A percentile compares a stretch with the other conserved stretches of the same genome.
These are phyloP conservation scores for Orchesella cincta DNA, from an alignment of 1,140 invertebrate genomes.

Conservation along the genomic window DNA sequence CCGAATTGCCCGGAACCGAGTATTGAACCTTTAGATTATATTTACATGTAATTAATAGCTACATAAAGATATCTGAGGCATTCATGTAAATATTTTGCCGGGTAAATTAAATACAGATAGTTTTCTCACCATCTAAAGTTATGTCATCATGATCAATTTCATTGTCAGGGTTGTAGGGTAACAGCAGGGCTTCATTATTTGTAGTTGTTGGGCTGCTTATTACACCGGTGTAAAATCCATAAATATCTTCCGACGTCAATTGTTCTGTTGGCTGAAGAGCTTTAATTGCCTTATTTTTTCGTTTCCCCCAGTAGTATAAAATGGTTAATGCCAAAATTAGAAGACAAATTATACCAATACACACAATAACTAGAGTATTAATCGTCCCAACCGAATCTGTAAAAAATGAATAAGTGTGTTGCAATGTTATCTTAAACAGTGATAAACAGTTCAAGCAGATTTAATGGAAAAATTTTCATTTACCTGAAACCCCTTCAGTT, in stretches of 20 bases:
- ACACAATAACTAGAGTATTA: too few relatives aligned
- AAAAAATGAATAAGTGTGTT: too few relatives aligned
- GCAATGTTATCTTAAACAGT: too few relatives aligned
- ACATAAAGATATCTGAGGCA: too few relatives aligned
- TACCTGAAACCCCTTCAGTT: too few relatives aligned
- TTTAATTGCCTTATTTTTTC: not conserved
- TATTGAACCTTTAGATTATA: not conserved
- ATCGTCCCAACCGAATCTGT: too few relatives aligned
- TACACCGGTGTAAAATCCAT: not conserved
- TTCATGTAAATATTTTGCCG: too few relatives aligned
- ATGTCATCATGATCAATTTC: not conserved
- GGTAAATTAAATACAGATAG: too few relatives aligned
- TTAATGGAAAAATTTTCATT: too few relatives aligned
- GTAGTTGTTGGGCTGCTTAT: not conserved
- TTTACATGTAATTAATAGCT: too few relatives aligned
- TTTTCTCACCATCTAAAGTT: not conserved
- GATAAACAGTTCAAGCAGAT: too few relatives aligned
- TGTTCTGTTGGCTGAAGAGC: not conserved
- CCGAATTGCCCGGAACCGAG: conserved; percentile 16
- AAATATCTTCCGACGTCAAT: not conserved
- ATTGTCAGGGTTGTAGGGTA: not conserved
- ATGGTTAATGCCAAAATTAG: not conserved
- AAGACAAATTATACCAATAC: too few relatives aligned
- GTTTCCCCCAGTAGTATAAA: not conserved
- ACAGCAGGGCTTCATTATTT: not conserved